phyloP scores from a whole-genome alignment of 2,888 invertebrate genomes.

The Rhamphomyia laevipes region DNA sequence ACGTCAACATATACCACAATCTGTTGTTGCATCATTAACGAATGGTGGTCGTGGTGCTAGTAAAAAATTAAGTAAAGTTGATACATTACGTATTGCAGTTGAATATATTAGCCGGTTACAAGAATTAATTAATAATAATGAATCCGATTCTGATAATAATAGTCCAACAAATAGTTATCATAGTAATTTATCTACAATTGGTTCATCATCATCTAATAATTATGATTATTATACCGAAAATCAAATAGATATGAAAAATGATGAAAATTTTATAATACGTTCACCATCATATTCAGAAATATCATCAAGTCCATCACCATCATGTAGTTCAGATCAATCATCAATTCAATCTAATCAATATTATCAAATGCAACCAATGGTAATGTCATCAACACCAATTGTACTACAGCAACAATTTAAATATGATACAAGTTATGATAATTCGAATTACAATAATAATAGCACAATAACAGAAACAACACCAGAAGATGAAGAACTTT shows the following conservation, averaged over 20 bases:
- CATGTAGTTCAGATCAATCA: constrained; percentile 37
- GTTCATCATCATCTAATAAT: constrained; percentile 15
- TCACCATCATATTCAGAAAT: constrained; percentile 41
- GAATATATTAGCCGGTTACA: constrained; percentile 80
- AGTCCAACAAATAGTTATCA: constrained; percentile 24
- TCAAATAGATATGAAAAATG: constrained; percentile 7
- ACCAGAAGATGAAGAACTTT: constrained; percentile 80
- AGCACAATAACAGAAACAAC: constrained; percentile 51
- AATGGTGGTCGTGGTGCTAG: constrained; percentile 60
- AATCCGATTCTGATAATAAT: constrained; percentile 42
- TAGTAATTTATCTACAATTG: constrained; percentile 16
- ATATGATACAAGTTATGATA: constrained; percentile 51
- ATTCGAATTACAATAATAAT: constrained; percentile 55
- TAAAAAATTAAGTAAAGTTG: constrained; percentile 79
- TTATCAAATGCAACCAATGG: constrained; percentile 17
- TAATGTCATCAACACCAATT: too few species aligned
- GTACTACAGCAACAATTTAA: constrained; percentile 24
- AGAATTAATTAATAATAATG: constrained; percentile 35
- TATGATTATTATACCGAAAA: constrained; percentile 25
- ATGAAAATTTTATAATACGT: constrained; percentile 20
- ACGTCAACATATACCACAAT: constrained; percentile 76
- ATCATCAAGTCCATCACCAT: constrained; percentile 57
- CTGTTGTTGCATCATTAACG: constrained; percentile 58
- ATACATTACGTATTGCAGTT: constrained; percentile 76
- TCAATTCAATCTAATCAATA: constrained; percentile 16